Base-by-base conservation (phyloP, 1,140 invertebrate species). In the Neotoxoptera formosana region DNA sequence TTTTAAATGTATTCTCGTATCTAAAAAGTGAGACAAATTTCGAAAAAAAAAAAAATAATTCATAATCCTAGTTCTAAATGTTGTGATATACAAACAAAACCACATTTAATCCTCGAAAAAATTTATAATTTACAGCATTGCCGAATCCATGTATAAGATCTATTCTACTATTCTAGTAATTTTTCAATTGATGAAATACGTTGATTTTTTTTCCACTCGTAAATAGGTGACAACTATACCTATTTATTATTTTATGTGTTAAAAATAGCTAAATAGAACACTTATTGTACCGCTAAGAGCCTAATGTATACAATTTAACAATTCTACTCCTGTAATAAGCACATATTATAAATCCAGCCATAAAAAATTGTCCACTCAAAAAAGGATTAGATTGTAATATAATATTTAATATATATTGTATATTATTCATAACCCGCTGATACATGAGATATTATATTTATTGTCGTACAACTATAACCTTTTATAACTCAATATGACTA, bases 1-100 rank as follows among this genome's bases (percentile, higher is more conserved):
- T 89, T 36, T 56, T 36, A 47, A 89, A 89, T 36, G 11, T 53
- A 89, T 89, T 56, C 9, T 17, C 48, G 11, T 34, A 41, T 20
- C n/a, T 89, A 51, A 53, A 89, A 89, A 36, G 4, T 76, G 60
- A 76, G 30, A 67, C 20, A 89, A 89, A 56, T 89, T 53, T n/a
- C 7, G n/a, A n/a, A n/a, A 20, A 34, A 53, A 53, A 23, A 89
- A 34, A 56, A 53, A 53, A 89, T 36, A 36, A 89, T 36, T 56
- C 48, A 89, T 56, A 56, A 89, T 89, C 56, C 47, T 87, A 87
- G 8, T 34, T n/a, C 25, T 88, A 21, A 48, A 48, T 48, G 30
- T 21, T 88, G 17, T n/a, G 9, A 51, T 47, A 6, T 23, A 17
- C 30, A 25, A 84, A 84, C 8, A 25, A 41, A 36, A 45, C 41